phyloP scores from a whole-genome alignment of 2,113 vertebrate genomes.

The Larimichthys crocea region DNA sequence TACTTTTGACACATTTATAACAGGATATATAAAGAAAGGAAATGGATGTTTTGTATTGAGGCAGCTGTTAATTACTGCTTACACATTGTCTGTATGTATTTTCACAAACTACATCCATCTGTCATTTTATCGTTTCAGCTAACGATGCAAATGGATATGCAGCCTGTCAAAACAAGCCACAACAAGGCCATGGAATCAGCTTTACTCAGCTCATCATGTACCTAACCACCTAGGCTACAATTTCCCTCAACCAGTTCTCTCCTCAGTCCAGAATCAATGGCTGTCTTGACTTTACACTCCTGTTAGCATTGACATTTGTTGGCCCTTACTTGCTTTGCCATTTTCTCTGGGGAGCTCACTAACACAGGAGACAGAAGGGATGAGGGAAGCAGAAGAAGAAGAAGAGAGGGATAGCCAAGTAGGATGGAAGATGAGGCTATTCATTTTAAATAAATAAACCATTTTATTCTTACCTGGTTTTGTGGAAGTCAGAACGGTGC shows the following conservation, averaged over 20 bases:
- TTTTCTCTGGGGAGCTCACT: constrained; percentile 55
- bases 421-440: neutral
- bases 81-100: neutral
- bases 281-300: constrained; percentile 72
- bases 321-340: constrained; percentile 33
- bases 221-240: constrained; percentile 41
- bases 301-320: constrained; percentile 70
- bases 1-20: neutral
- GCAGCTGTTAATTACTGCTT: neutral
- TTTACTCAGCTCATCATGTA: constrained; percentile 19
- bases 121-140: neutral
- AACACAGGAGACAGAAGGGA: constrained; percentile 9
- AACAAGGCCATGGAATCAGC: neutral
- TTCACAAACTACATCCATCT: constrained; percentile 10
- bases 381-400: neutral
- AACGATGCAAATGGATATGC: neutral
- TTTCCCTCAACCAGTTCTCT: constrained; percentile 50
- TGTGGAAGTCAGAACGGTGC: constrained; percentile 8
- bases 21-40: neutral
- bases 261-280: constrained; percentile 66
- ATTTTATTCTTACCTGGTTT: constrained; percentile 73
- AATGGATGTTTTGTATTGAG: neutral
- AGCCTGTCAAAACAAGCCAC: constrained; percentile 1
- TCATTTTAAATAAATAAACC: neutral
- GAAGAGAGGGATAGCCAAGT: neutral